phyloP scores from a whole-genome alignment of 2,888 invertebrate species.

The Dynastes hyllus region DNA sequence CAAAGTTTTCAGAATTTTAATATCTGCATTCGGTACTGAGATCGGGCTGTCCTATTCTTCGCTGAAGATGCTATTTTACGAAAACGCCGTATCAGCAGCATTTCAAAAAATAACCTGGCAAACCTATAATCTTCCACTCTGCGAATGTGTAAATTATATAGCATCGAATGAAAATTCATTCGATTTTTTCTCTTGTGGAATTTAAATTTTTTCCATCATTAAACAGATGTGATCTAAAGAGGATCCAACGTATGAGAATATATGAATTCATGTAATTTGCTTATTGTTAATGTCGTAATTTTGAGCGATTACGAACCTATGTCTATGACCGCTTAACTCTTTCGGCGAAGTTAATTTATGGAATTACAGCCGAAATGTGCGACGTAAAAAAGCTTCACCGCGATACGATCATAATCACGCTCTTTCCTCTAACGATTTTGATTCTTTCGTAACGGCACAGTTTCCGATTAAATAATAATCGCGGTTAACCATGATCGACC shows the following conservation, averaged over 20 bases:
- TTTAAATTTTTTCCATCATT: conserved; percentile 2
- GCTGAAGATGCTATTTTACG: too few species aligned
- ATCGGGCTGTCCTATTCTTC: too few species aligned
- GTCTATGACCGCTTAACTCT: conserved; percentile 14
- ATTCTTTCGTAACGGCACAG: background rate
- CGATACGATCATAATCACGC: background rate
- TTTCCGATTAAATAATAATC: background rate
- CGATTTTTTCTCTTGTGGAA: conserved; percentile 20
- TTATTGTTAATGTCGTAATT: conserved; percentile 31
- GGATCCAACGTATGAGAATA: background rate
- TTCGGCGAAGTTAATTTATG: conserved; percentile 16
- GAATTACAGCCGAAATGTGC: conserved; percentile 25
- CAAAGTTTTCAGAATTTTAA: too few species aligned
- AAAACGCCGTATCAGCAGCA: background rate
- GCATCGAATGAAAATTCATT: conserved; percentile 3
- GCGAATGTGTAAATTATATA: conserved; percentile 34
- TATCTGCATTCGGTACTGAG: too few species aligned
- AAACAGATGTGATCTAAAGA: background rate
- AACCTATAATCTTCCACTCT: conserved; percentile 29
- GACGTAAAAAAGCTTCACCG: background rate
- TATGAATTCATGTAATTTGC: background rate
- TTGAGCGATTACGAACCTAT: conserved; percentile 13
- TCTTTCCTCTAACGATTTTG: background rate
- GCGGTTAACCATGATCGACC: background rate
- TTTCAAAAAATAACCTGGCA: background rate